Base-by-base conservation (phyloP, 23 tunicate species). In the Aplidium turbinatum region DNA sequence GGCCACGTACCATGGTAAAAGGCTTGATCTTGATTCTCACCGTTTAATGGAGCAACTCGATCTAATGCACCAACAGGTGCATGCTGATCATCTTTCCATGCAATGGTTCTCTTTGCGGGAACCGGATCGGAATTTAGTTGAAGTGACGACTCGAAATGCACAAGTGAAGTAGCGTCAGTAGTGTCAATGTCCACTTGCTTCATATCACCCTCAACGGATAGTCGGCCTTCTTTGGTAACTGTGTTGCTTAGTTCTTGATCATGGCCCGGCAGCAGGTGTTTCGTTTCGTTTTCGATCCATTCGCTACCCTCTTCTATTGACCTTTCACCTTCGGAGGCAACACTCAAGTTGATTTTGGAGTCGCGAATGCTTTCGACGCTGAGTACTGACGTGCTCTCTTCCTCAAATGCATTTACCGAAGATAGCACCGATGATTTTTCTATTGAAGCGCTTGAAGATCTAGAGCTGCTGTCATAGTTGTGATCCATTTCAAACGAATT, bases 1-100 rank as follows among this genome's bases (percentile, higher is more conserved):
- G 79, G 79, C 79, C 79, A 73, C 3, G 77, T 71, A 2, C 77
- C 77, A 50, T 36, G 72, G 48, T 27, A 35, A 6, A 36, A n/a
- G n/a, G n/a, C n/a, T n/a, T n/a, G n/a, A n/a, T n/a, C n/a, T n/a
- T n/a, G n/a, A n/a, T n/a, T 3, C 35, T 25, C 7, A 26, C 67
- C 5, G n/a, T 53, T 11, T 11, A 5, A 53, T 5, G 23, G 23
- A 19, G 60, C 60, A 53, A 53, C n/a, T n/a, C n/a, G n/a, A n/a
- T n/a, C n/a, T n/a, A n/a, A n/a, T n/a, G n/a, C n/a, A n/a, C n/a
- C n/a, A n/a, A n/a, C n/a, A n/a, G n/a, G n/a, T n/a, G n/a, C n/a
- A n/a, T n/a, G n/a, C n/a, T 42, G 13, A 16, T 42, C 50, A 42
- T 42, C 50, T 42, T 42, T 42, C 50, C 50, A 42, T 9, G 50